These are phyloP conservation scores for Amblyjoppa proteus DNA, from an alignment of 2,888 invertebrate genomes.

Conservation along the genomic window DNA sequence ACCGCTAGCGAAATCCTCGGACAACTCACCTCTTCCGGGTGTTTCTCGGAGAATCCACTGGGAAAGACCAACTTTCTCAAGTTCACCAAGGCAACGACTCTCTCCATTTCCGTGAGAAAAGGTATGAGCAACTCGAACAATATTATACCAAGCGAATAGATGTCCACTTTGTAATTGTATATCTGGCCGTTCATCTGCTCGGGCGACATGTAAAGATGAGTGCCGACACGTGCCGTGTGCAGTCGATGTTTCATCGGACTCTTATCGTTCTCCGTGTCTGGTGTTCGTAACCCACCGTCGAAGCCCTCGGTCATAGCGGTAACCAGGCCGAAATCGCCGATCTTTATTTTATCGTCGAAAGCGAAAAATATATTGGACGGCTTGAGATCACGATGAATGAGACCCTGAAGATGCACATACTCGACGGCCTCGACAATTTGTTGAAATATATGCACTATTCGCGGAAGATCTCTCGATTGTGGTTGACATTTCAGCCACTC, in stretches of 20 bases:
- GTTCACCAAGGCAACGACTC: constrained; percentile 89
- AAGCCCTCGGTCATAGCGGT: constrained; percentile 91
- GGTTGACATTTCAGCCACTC: constrained; percentile 91
- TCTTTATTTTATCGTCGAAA: constrained; percentile 95
- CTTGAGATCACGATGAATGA: constrained; percentile 98
- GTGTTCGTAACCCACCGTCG: constrained; percentile 77
- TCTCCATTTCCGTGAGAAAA: constrained; percentile 96
- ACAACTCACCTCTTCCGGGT: constrained; percentile 89
- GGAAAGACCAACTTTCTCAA: constrained; percentile 91
- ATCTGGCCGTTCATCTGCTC: constrained; percentile 93
- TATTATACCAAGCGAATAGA: constrained; percentile 97
- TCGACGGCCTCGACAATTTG: constrained; percentile 98
- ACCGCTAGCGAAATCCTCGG: not conserved
- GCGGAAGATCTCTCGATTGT: constrained; percentile 77
- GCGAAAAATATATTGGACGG: constrained; percentile 98
- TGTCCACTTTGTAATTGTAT: constrained; percentile 97
- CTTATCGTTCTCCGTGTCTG: constrained; percentile 77
- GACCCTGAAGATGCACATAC: constrained; percentile 96
- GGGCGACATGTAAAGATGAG: constrained; percentile 99
- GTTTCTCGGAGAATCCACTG: constrained; percentile 87
- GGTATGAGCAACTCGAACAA: constrained; percentile 96
- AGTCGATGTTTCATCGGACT: constrained; percentile 82
- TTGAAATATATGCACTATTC: constrained; percentile 90
- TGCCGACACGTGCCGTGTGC: constrained; percentile 91
- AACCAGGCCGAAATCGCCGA: constrained; percentile 99